These are phyloP conservation scores for Sus scrofa DNA, from an alignment of 2,113 vertebrate species.

Conservation along the genomic window DNA sequence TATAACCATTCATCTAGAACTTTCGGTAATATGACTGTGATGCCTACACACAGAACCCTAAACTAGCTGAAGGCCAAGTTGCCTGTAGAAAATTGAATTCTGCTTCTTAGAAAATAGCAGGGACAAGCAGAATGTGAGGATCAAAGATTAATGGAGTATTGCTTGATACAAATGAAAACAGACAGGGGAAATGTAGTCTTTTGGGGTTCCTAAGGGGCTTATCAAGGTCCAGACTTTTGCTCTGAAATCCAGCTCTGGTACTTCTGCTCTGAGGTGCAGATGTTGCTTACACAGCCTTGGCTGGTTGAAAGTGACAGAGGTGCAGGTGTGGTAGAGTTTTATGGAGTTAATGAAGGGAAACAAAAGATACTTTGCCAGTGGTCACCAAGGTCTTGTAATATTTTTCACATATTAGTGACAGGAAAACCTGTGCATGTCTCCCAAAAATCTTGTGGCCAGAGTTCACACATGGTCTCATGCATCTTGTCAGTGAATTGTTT, in stretches of 20 bases:
- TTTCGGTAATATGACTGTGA: constrained; percentile 39
- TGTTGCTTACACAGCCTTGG: background rate
- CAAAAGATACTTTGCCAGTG: background rate
- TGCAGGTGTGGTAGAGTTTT: background rate
- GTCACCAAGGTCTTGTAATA: background rate
- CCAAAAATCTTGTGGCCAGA: background rate
- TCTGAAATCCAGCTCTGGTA: background rate
- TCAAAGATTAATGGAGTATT: constrained; percentile 71
- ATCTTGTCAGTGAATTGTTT: background rate
- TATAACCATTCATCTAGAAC: constrained; percentile 43
- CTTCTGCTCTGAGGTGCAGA: background rate
- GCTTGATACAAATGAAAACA: constrained; percentile 67
- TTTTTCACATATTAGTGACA: background rate
- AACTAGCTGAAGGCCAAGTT: constrained; percentile 42
- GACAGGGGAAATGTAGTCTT: constrained; percentile 59
- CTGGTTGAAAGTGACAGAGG: background rate
- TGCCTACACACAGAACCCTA: constrained; percentile 3
- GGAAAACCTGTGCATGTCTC: background rate
- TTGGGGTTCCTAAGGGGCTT: constrained; percentile 59
- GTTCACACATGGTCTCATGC: background rate
- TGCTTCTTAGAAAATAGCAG: constrained; percentile 49
- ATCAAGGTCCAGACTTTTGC: background rate
- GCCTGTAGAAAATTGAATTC: constrained; percentile 61
- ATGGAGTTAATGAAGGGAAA: background rate
- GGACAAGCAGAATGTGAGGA: constrained; percentile 54